These are phyloP conservation scores for Labeo rohita DNA, from an alignment of 2,113 vertebrate species.

Conservation along the genomic window DNA sequence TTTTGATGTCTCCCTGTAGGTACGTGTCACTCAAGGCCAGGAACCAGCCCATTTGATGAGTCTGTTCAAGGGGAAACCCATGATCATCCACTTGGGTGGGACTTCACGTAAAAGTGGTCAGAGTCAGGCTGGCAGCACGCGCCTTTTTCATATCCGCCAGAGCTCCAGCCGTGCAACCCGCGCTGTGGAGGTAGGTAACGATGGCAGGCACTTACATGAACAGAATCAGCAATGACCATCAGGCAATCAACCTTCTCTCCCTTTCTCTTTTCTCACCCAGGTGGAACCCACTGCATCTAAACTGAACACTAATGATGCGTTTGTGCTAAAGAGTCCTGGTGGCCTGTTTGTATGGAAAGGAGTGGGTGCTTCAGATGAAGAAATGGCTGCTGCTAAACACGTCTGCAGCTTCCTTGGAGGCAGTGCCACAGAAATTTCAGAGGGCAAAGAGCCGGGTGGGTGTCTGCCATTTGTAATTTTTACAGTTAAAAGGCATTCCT, in stretches of 20 bases:
- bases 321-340: constrained; percentile 71
- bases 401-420: constrained; percentile 70
- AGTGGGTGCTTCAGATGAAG: constrained; percentile 65
- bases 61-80: constrained; percentile 72
- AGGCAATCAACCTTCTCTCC: neutral
- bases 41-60: constrained; percentile 79
- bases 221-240: neutral
- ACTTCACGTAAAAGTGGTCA: constrained; percentile 68
- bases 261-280: constrained; percentile 55
- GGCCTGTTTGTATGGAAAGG: constrained; percentile 71
- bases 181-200: constrained; percentile 76
- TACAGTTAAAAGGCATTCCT: neutral
- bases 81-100: constrained; percentile 75
- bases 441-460: constrained; percentile 73
- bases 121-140: constrained; percentile 55
- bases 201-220: neutral
- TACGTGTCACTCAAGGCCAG: constrained; percentile 78
- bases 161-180: constrained; percentile 68
- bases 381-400: constrained; percentile 65
- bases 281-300: constrained; percentile 66
- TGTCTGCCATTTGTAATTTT: neutral
- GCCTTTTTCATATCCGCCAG: constrained; percentile 77
- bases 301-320: constrained; percentile 78
- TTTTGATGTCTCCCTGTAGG: constrained; percentile 59
- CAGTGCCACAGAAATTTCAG: constrained; percentile 60